Conservation (phyloP, 1,140 invertebrate species). For the Listronotus oregonensis region DNA sequence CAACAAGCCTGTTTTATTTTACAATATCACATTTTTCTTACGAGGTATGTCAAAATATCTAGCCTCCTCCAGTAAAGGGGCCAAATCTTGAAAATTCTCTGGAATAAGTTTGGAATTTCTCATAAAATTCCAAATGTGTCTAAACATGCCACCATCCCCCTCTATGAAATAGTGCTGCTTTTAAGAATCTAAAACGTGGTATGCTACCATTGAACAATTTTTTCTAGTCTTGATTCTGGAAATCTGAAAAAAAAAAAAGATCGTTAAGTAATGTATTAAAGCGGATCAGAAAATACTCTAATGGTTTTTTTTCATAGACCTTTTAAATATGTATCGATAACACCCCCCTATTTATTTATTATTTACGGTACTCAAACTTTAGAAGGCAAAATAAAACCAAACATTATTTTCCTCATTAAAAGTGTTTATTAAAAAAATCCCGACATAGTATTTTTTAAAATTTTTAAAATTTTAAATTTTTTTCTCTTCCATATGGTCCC, state of each 20-base stretch:
- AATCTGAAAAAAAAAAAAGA: constrained; percentile 70
- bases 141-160: constrained; percentile 92
- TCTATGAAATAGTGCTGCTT: constrained; percentile 99
- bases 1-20: too few species aligned
- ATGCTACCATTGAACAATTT: constrained; percentile 96
- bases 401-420: too few species aligned
- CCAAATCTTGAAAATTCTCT: constrained; percentile 83
- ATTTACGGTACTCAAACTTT: too few species aligned
- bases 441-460: too few species aligned
- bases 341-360: too few species aligned
- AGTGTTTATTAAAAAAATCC: too few species aligned
- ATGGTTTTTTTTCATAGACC: too few species aligned
- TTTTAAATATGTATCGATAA: too few species aligned
- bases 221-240: constrained; percentile 88
- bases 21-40: constrained; percentile 62
- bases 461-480: too few species aligned
- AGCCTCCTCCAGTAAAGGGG: constrained; percentile 91
- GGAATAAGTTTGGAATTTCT: constrained; percentile 88
- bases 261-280: too few species aligned
- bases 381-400: too few species aligned
- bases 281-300: too few species aligned
- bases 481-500: not conserved
- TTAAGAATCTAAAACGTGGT: constrained; percentile 89
- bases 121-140: constrained; percentile 95
- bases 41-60: constrained; percentile 89